Evolutionary conservation across 2,888 invertebrate genomes (phyloP), one percentile per base, ranked within the genome.

Genomic region (Xiphydria camelus): DNA sequence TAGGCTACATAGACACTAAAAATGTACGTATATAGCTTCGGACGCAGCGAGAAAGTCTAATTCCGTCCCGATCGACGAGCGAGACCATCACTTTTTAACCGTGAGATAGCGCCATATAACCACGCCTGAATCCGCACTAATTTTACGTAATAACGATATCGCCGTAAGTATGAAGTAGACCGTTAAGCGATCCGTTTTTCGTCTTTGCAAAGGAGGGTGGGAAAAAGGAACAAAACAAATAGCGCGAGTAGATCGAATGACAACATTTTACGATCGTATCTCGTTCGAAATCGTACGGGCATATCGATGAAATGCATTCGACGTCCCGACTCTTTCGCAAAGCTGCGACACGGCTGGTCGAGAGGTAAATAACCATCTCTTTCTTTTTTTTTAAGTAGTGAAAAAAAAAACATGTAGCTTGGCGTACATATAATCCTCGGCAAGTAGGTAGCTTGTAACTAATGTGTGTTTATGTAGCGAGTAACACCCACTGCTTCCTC

Each of bases 381-480:
- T n/a, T n/a, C n/a, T n/a, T n/a, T 2, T 12, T 9, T 29, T 12
- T 29, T 29, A 15, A 10, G 2, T 14, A 5, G 29, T 7, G 1
- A 2, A 12, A 12, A 26, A 26, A 10, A 7, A 2, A 2, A 29
- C 15, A 29, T 12, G 12, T 29, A 29, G 29, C 29, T 29, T 29
- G 12, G 12, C 29, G 29, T 29, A 29, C 15, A 6, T 29, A 29
- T 60, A 61, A 57, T 61, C 57, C 51, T 52, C 58, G 56, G 56
- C 50, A 55, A 55, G 59, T 70, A 70, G 63, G 62, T 68, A 68
- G 67, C 67, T 70, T 69, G 69, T 71, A 72, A 74, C 73, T 74
- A 75, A 74, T 74, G 64, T 74, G 68, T 73, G 64, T 75, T 75
- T 71, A 73, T 69, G 70, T 73, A 71, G 73, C 70, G 64, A 71